Conservation (phyloP, 1,140 invertebrate species). For the Cyclina sinensis region DNA sequence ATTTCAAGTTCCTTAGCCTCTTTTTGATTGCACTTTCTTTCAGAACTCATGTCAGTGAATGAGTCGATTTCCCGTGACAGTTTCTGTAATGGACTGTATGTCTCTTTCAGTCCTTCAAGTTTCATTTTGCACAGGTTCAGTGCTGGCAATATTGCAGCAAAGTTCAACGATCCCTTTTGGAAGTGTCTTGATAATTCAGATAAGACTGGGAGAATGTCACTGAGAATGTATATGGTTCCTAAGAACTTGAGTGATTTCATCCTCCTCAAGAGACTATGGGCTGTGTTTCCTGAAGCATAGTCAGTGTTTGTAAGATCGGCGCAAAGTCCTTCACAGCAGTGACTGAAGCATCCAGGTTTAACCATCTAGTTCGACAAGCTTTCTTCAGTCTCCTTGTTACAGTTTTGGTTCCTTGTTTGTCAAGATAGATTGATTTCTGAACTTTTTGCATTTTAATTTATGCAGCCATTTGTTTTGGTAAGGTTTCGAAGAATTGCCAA, state of each 20-base stretch:
- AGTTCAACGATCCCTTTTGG: constrained; percentile 28
- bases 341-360: constrained; percentile 17
- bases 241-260: constrained; percentile 40
- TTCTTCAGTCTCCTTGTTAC: constrained; percentile 34
- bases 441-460: background rate
- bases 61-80: constrained; percentile 32
- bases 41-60: constrained; percentile 46
- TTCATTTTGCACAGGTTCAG: background rate
- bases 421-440: constrained; percentile 8
- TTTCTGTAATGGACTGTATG: background rate
- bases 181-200: constrained; percentile 6
- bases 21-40: constrained; percentile 32
- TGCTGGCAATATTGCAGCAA: constrained; percentile 33
- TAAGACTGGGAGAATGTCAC: constrained; percentile 27
- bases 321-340: constrained; percentile 38
- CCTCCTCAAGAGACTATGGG: background rate
- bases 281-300: background rate
- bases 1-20: constrained; percentile 34
- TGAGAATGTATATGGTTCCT: constrained; percentile 24
- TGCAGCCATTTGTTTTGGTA: constrained; percentile 30
- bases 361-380: constrained; percentile 26
- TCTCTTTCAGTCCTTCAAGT: constrained; percentile 5
- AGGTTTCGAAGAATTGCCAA: constrained; percentile 18
- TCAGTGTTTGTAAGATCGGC: constrained; percentile 28
- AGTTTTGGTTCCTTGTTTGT: background rate